Conservation (phyloP, 2,113 vertebrate genomes). For the Pollimyrus isidori region DNA sequence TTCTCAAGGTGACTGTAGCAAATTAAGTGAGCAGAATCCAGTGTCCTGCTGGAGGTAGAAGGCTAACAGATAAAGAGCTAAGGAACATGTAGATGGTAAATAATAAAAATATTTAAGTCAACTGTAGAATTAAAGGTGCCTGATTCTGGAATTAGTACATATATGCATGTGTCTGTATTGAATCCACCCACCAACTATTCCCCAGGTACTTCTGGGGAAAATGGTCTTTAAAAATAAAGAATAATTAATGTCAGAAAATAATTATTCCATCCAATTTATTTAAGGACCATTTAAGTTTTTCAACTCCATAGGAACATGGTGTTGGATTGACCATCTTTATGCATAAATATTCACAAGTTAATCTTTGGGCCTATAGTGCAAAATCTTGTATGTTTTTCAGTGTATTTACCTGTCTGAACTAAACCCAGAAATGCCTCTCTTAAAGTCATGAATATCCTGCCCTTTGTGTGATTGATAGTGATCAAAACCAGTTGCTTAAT, state of each 20-base stretch:
- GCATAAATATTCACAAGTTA: background rate
- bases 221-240: background rate
- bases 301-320: background rate
- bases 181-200: background rate
- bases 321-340: background rate
- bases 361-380: background rate
- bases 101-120: background rate
- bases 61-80: background rate
- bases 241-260: background rate
- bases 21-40: too few relatives aligned
- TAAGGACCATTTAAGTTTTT: background rate
- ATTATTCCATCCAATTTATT: background rate
- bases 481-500: background rate
- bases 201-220: background rate
- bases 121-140: background rate
- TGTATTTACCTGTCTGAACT: background rate
- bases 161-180: background rate
- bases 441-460: background rate
- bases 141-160: background rate
- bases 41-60: background rate
- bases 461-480: background rate
- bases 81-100: background rate
- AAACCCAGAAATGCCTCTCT: background rate
- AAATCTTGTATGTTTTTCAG: background rate
- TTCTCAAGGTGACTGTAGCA: background rate